Percentiles rank a stretch among this genome's conserved stretches.
Conservation (phyloP, 2,113 vertebrate genomes). For the Cervus canadensis region DNA sequence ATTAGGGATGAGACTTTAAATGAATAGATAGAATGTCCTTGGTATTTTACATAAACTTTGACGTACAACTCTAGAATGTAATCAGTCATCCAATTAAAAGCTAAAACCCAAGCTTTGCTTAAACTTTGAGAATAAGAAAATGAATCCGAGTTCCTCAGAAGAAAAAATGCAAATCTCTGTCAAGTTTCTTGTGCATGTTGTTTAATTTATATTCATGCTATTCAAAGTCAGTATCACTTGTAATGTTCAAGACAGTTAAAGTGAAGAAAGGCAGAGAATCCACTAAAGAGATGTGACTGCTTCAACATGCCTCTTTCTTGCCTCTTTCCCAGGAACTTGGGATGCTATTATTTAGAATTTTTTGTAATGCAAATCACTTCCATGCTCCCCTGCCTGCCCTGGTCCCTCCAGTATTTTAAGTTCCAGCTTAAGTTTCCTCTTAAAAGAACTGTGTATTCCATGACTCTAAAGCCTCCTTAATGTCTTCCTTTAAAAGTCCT, state of each 20-base stretch:
- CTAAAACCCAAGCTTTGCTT: neutral
- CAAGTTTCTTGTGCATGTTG: neutral
- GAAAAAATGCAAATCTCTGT: neutral
- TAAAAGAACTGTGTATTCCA: neutral
- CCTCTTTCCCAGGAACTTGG: neutral
- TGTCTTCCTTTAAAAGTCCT: neutral
- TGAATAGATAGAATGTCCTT: neutral
- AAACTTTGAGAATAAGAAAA: neutral
- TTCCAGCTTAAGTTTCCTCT: neutral
- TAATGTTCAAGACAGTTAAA: neutral
- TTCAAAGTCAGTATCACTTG: neutral
- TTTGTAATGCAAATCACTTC: neutral
- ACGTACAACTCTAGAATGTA: neutral
- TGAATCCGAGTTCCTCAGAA: neutral
- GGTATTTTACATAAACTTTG: neutral
- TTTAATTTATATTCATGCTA: neutral
- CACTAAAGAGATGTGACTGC: neutral
- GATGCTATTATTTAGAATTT: neutral
- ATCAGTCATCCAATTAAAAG: neutral
- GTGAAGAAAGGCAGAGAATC: neutral
- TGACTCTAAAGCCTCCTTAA: neutral
- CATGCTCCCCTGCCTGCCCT: neutral
- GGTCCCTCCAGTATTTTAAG: neutral
- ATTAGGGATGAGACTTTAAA: neutral
- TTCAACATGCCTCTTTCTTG: neutral